Evolutionary conservation across 2,113 vertebrate genomes (phyloP).

Genomic region (Dasyurus viverrinus): DNA sequence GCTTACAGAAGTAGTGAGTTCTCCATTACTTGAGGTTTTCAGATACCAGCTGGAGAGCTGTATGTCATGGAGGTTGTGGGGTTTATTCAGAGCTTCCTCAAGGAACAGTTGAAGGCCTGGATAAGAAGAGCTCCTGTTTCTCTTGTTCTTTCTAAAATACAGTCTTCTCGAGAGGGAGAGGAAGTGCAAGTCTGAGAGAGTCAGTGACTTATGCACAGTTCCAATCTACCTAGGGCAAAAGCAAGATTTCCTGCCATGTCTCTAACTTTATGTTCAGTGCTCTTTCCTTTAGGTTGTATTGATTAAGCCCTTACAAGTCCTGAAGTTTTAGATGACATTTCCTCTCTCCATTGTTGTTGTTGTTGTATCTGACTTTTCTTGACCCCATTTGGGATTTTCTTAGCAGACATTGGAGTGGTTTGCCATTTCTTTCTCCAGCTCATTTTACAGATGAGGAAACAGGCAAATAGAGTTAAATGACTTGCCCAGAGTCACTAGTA

Average conservation of each 20-base stretch:
- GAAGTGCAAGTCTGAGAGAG: not conserved
- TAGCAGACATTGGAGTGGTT: too few relatives aligned
- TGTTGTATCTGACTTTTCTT: too few relatives aligned
- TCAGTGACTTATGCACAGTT: not conserved
- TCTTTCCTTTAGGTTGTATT: not conserved
- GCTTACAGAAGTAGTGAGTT: not conserved
- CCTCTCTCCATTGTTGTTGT: too few relatives aligned
- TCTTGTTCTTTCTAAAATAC: not conserved
- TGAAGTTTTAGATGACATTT: too few relatives aligned
- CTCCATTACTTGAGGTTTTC: not conserved
- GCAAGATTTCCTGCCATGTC: not conserved
- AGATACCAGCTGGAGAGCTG: not conserved
- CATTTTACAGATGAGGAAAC: too few relatives aligned
- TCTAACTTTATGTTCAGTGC: not conserved
- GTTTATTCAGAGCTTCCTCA: not conserved
- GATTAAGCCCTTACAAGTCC: not conserved
- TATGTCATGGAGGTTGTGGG: not conserved
- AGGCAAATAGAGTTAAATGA: too few relatives aligned
- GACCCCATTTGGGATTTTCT: too few relatives aligned
- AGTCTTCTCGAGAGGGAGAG: not conserved
- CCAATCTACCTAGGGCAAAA: not conserved
- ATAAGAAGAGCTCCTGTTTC: not conserved
- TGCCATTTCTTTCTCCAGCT: too few relatives aligned
- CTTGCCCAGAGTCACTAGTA: too few relatives aligned
- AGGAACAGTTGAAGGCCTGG: not conserved